Conservation (phyloP, 2,888 invertebrate species). For the Philaethria dido region DNA sequence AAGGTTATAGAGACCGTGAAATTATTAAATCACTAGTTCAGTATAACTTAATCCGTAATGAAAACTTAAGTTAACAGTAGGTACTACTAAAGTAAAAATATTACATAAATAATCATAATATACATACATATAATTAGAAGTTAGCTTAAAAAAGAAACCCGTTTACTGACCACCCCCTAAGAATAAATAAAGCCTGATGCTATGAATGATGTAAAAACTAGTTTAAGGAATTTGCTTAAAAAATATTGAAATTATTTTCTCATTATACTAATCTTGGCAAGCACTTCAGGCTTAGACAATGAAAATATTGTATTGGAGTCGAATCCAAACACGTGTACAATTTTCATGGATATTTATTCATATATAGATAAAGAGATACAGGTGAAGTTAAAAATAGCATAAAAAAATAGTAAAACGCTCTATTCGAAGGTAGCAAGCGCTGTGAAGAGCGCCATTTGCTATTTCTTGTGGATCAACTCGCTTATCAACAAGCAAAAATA, state of each 20-base stretch:
- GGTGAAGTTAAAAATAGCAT: not conserved
- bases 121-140: no score
- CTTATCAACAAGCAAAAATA: not conserved
- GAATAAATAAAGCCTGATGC: no score
- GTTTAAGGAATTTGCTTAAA: no score
- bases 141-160: no score
- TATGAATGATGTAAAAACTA: no score
- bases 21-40: not conserved
- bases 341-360: not conserved
- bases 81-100: not conserved
- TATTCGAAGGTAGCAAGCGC: no score
- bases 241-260: not conserved
- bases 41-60: not conserved
- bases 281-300: not conserved
- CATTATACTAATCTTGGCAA: no score
- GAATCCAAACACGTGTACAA: not conserved
- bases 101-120: no score
- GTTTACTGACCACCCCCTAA: no score
- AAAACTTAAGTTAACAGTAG: not conserved
- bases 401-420: no score
- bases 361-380: not conserved
- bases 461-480: not conserved
- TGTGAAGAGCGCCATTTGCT: not conserved
- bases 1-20: slow-evolving; percentile 44
- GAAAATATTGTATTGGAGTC: not conserved